Evolutionary conservation across 2,113 vertebrate genomes (phyloP), one percentile per base, ranked within the genome.

Genomic region (Brachionichthys hirsutus): DNA sequence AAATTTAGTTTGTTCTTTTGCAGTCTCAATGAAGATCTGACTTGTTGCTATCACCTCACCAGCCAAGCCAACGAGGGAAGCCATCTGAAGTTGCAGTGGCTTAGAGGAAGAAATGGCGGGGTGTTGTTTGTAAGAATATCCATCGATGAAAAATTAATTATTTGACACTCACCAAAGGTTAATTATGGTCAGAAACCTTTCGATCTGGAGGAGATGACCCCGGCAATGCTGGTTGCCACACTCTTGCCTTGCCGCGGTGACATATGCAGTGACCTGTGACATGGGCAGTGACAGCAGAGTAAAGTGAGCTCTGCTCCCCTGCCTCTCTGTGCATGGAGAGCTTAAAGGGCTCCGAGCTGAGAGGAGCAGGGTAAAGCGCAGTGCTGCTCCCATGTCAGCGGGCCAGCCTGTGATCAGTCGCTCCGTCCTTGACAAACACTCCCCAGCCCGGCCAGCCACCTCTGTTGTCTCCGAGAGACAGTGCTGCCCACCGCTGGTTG

Each of bases 81-180:
- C 20, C 66, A 19, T 60, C 54, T 52, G 16, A 54, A 7, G 52
- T 36, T 36, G 50, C 51, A 24, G 41, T 17, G 16, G 30, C 50
- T 66, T 19, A 42, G 35, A 35, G 38, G 20, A 57, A 72, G 45
- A 76, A 52, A 73, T 64, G 62, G 58, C 2, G 17, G 30, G 12
- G 30, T 56, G 42, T 44, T 68, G 50, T 83, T 89, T 85, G 80
- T 77, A 75, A 91, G 86, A 87, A 89, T 92, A 82, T 87, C 89
- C 88, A 87, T 95, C 91, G 89, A 91, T 87, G 92, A 92, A 93
- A 93, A 94, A 95, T 94, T 93, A 95, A 95, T 97, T 94, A 95
- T 95, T 92, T 91, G 84, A 75, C 90, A 93, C 92, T 93, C 91
- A 91, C 87, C 89, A 90, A 84, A 89, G 92, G 94, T 95, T 96